These are phyloP conservation scores for Drosophila subpulchrella DNA, from an alignment of 1,140 invertebrate species.

Conservation along the genomic window DNA sequence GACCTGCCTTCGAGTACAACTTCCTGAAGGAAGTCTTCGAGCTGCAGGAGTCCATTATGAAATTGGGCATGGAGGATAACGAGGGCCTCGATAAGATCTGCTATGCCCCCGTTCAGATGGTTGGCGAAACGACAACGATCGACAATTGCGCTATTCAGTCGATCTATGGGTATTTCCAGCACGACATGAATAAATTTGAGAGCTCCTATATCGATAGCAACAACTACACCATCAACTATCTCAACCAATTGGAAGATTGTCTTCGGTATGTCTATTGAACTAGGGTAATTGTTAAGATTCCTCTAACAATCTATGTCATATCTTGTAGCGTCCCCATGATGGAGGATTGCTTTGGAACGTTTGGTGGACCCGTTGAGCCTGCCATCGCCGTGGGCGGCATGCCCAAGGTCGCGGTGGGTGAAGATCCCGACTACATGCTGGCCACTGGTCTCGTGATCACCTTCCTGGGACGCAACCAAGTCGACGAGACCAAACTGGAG, in stretches of 20 bases:
- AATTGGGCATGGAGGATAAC: slow-evolving; percentile 84
- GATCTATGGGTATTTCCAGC: slow-evolving; percentile 92
- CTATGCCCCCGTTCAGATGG: slow-evolving; percentile 91
- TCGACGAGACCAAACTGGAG: slow-evolving; percentile 85
- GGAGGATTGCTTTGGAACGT: slow-evolving; percentile 90
- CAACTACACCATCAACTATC: slow-evolving; percentile 83
- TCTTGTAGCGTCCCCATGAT: slow-evolving; percentile 86
- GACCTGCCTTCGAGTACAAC: slow-evolving; percentile 88
- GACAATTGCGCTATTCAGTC: slow-evolving; percentile 92
- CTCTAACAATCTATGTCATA: too few relatives aligned
- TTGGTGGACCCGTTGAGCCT: slow-evolving; percentile 94
- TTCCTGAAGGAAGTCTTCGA: slow-evolving; percentile 89
- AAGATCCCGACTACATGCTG: slow-evolving; percentile 85
- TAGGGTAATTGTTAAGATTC: too few relatives aligned
- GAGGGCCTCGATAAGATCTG: slow-evolving; percentile 91
- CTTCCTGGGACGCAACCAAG: slow-evolving; percentile 90
- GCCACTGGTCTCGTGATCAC: slow-evolving; percentile 91
- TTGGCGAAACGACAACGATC: slow-evolving; percentile 86
- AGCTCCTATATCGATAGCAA: slow-evolving; percentile 59
- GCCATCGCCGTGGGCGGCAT: slow-evolving; percentile 92
- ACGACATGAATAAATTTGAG: slow-evolving; percentile 86
- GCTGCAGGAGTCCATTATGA: slow-evolving; percentile 87
- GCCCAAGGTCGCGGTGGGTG: slow-evolving; percentile 59
- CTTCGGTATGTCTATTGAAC: slow-evolving; percentile 67
- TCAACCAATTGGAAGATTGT: slow-evolving; percentile 85